A percentile compares a stretch with the other conserved stretches of the same genome.
Conservation (phyloP, 2,797 vertebrate species). For the Xiphorhynchus erythropygius region DNA sequence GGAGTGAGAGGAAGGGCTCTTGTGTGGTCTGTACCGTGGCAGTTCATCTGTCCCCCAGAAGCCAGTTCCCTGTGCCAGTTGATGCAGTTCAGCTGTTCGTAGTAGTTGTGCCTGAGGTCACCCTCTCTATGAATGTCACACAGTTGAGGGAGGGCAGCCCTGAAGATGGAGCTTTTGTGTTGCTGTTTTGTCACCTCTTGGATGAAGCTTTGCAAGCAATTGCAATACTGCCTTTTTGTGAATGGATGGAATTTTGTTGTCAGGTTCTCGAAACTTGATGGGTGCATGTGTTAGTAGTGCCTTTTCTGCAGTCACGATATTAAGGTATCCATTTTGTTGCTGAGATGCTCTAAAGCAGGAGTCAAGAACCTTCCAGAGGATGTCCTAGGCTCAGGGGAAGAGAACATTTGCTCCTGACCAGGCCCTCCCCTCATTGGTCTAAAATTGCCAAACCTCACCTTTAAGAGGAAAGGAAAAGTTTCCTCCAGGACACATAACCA, state of each 20-base stretch:
- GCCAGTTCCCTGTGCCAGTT: neutral
- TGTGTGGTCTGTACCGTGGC: neutral
- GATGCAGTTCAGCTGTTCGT: neutral
- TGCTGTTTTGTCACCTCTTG: neutral
- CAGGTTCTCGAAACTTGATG: neutral
- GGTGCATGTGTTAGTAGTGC: neutral
- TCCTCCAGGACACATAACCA: neutral
- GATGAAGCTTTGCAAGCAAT: neutral
- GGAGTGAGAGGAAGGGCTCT: neutral
- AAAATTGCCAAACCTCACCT: neutral
- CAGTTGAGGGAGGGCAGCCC: neutral
- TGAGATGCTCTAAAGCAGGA: neutral
- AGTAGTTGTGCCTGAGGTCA: neutral
- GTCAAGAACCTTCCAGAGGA: neutral
- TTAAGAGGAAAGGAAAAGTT: neutral
- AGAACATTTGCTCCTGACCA: neutral
- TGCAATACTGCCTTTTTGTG: neutral
- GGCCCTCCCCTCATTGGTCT: neutral
- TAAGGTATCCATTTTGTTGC: neutral
- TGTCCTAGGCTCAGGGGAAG: neutral
- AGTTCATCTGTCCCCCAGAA: accelerated
- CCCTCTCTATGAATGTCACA: accelerated
- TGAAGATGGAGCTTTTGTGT: neutral
- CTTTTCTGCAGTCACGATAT: neutral
- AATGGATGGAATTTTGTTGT: neutral